Evolutionary conservation across 2,797 vertebrate genomes (phyloP), one percentile per base, ranked within the genome.

Genomic region (Brachyalestes nurse): DNA sequence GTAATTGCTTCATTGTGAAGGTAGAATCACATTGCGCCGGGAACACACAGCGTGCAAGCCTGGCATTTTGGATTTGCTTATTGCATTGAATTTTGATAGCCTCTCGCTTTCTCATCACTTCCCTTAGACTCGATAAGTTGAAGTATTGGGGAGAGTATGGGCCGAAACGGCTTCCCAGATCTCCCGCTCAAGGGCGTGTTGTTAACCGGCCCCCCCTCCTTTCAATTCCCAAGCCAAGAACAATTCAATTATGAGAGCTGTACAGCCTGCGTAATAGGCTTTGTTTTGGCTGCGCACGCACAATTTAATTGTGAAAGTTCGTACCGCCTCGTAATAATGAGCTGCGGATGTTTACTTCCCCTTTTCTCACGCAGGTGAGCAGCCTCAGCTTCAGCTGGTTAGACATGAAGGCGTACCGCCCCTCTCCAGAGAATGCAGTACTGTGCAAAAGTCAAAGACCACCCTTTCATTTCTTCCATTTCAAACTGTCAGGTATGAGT

Each of bases 1-100:
- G 64, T 77, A 72, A 84, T 84, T 78, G 79, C 76, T 79, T 78
- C 75, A 80, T 78, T 69, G 60, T 47, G 55, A 40, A 71, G 42
- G 65, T 28, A 75, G 38, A 71, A 69, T 78, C 83, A 65, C 71
- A 79, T 67, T 64, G 74, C 34, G 70, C 73, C 34, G 70, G 70
- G 69, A 62, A 77, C 61, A 61, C 69, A 55, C 21, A 72, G 79
- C 57, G 40, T 45, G 70, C 53, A 78, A 82, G 66, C 38, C 60
- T 55, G 67, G 57, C 64, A 79, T 82, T 73, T 82, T 79, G 19
- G 71, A 75, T 75, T 72, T 19, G 75, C 69, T 70, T 80, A 83
- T 85, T 72, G 76, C 70, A 38, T 17, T 25, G 38, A 65, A 28
- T 53, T 55, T 23, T 19, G 25, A 83, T 53, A 69, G 51, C 65